Base-by-base conservation (phyloP, 2,113 vertebrate genomes). In the Parus major region DNA sequence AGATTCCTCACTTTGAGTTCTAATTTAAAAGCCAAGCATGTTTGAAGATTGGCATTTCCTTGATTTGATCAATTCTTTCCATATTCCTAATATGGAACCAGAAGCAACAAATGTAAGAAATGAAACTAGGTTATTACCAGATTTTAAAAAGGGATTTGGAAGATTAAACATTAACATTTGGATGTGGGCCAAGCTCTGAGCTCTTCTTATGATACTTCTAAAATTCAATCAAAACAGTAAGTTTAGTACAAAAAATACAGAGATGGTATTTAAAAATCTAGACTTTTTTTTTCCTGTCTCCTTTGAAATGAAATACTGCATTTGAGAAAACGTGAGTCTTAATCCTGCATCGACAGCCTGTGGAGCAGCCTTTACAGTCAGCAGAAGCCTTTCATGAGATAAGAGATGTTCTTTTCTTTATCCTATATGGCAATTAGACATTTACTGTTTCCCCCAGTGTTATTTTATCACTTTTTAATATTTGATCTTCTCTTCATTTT, bases 141-240 rank as follows among this genome's bases (percentile, higher is more conserved):
- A 66, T 69, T 94, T 88, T 10, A 42, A 85, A 92, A 91, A 90
- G 44, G 4, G 44, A 77, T 86, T 80, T 90, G 59, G 82, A 94
- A 95, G 87, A 93, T 59, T 85, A 92, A 95, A 90, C 20, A 83
- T 42, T 77, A 83, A 92, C 19, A 17, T 36, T 64, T 95, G 82
- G 66, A 66, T 24, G 47, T 35, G 39, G 28, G 63, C 89, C 90
- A 95, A 79, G 41, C 28, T 85, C 66, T 59, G 39, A 93, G 73
- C 23, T 59, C 27, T 84, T 94, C 77, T 82, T 79, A 22, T 35
- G 42, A 21, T 39, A 28, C 59, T 80, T 76, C 11, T 12, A 63
- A 68, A 87, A 96, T 77, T 72, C 64, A 86, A 53, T 65, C 29
- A 75, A 92, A 92, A 39, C 70, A 91, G 7, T 35, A 87, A 50